Percentiles rank a stretch among this genome's conserved stretches.
Evolutionary conservation across 2,888 invertebrate genomes (phyloP).

Genomic region (Amiota communis): DNA sequence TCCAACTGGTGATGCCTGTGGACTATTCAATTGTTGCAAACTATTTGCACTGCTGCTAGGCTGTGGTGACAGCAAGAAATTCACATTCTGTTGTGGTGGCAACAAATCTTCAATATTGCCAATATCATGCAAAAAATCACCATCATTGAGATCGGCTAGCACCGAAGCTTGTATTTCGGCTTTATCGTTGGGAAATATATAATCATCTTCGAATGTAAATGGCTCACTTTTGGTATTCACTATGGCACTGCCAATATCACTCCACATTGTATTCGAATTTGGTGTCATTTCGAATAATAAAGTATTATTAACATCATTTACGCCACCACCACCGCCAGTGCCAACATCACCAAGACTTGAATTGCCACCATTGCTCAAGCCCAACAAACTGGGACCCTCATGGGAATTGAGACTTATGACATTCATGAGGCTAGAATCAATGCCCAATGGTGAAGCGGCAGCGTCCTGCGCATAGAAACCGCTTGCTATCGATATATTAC

Average conservation of each 20-base stretch:
- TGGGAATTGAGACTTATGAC: conserved; percentile 46
- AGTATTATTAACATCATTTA: conserved; percentile 47
- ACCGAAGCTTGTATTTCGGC: conserved; percentile 88
- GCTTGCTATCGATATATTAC: conserved; percentile 45
- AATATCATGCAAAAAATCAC: conserved; percentile 84
- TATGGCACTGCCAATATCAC: conserved; percentile 72
- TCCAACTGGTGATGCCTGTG: conserved; percentile 60
- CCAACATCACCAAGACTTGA: conserved; percentile 47
- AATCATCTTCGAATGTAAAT: conserved; percentile 89
- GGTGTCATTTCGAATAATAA: conserved; percentile 64
- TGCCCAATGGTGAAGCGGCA: conserved; percentile 37
- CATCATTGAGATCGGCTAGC: conserved; percentile 88
- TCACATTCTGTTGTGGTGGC: conserved; percentile 58
- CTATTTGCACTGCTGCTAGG: conserved; percentile 46
- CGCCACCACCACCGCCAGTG: conserved; percentile 36
- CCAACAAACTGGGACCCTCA: conserved; percentile 33
- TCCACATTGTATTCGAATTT: conserved; percentile 73
- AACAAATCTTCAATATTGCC: conserved; percentile 85
- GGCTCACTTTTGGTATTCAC: conserved; percentile 75
- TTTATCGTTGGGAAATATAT: conserved; percentile 91
- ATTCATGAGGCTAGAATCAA: conserved; percentile 42
- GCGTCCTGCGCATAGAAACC: conserved; percentile 59
- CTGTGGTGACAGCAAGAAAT: conserved; percentile 65
- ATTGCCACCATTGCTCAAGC: conserved; percentile 33
- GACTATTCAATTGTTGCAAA: conserved; percentile 55